Percentiles rank a stretch among this genome's conserved stretches.
These are phyloP conservation scores for chimpanzee (Pan troglodytes) DNA, from an alignment of 2,113 vertebrate genomes.

Conservation along the genomic window NHGRI_mPanTro3-v2.1_pri NC_072417.2:59828001-59828500, in stretches of 20 bases:
- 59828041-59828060: too few species aligned
- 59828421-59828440: neutral
- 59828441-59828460: neutral
- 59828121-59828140: too few species aligned
- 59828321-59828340: too few species aligned
- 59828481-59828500: neutral
- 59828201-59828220: accelerated
- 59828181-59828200: too few species aligned
- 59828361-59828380: accelerated
- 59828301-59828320: neutral
- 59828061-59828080: too few species aligned
- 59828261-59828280: neutral
- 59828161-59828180: too few species aligned
- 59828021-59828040: too few species aligned
- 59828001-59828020: too few species aligned
- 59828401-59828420: neutral
- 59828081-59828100: too few species aligned
- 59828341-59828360: accelerated
- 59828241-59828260: neutral
- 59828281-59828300: neutral
- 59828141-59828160: too few species aligned
- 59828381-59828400: neutral
- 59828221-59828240: neutral
- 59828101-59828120: too few species aligned
- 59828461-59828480: neutral